Evolutionary conservation across 1,140 invertebrate species (phyloP).

Genomic region (Dreissena polymorpha): DNA sequence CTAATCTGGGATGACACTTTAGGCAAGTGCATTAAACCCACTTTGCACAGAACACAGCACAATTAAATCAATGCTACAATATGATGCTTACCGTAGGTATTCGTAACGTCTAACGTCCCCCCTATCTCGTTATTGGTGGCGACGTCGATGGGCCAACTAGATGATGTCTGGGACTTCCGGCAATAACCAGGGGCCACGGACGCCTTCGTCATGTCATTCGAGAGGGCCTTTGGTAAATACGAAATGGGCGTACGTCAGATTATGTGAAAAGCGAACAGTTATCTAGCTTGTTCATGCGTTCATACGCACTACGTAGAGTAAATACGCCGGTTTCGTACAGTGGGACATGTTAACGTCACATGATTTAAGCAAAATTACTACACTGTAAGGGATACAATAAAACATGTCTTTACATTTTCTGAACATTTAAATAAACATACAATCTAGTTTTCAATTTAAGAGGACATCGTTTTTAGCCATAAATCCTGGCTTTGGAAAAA

Average conservation of each 20-base stretch:
- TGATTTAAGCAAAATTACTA: no score
- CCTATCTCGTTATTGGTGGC: not conserved
- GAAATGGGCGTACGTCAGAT: not conserved
- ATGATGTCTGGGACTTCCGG: slow-evolving; percentile 21
- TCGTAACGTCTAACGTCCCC: not conserved
- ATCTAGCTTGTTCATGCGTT: not conserved
- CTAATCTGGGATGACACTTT: no score
- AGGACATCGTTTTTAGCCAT: not conserved
- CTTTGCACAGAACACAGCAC: no score
- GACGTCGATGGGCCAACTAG: slow-evolving; percentile 12
- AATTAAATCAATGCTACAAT: slow-evolving; percentile 10
- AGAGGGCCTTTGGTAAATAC: slow-evolving; percentile 21
- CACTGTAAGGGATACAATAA: no score
- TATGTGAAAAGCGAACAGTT: not conserved
- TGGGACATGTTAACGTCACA: not conserved
- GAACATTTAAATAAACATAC: not conserved
- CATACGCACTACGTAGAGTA: not conserved
- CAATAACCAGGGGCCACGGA: slow-evolving; percentile 44
- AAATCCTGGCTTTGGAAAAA: not conserved
- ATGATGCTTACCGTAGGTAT: not conserved
- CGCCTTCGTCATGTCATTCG: slow-evolving; percentile 12
- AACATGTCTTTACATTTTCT: not conserved
- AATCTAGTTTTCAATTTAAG: not conserved
- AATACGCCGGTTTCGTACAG: not conserved
- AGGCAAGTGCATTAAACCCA: no score